Base-by-base conservation (phyloP, 2,888 invertebrate species). In the Leuctra nigra region DNA sequence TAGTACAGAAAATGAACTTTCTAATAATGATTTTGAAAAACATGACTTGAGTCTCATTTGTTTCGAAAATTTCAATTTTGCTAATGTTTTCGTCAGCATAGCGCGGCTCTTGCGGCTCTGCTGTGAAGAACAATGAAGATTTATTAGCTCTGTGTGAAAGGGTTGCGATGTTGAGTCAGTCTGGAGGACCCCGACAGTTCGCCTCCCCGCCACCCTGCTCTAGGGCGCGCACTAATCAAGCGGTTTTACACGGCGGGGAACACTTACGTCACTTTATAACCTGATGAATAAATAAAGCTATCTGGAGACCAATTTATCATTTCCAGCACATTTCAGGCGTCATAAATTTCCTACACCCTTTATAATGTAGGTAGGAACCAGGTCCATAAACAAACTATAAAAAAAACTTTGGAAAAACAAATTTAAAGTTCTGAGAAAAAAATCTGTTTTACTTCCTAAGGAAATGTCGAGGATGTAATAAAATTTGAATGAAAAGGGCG, bases 281-380 rank as follows among this genome's bases (percentile, higher is more conserved):
- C 69, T 73, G 73, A 75, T 76, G 75, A 78, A 78, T 78, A 77
- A 77, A 77, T 78, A 77, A 78, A 77, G 77, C 75, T 77, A 77
- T 78, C 78, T 77, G 71, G 72, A 72, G 73, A 70, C 72, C 72
- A 75, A 77, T 78, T 77, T 77, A 78, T 78, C 77, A 78, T 77
- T 73, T 70, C 73, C 50, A 36, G 46, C 35, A 14, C 41, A 52
- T 41, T 29, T 46, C n/a, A 25, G 33, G 47, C 41, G n/a, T 53
- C 59, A 58, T 55, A 55, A 56, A 58, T 55, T 53, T 55, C 44
- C 38, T 23, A 44, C 55, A 48, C 54, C 46, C 53, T 58, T 58
- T 58, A 53, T 55, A 58, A 50, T 35, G 55, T 52, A 54, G 58
- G 50, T 54, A 54, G 48, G 41, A 55, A 41, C 55, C 52, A 35